Evolutionary conservation across 2,797 vertebrate genomes (phyloP), one percentile per base, ranked within the genome.

Genomic region (Rhinella marina): DNA sequence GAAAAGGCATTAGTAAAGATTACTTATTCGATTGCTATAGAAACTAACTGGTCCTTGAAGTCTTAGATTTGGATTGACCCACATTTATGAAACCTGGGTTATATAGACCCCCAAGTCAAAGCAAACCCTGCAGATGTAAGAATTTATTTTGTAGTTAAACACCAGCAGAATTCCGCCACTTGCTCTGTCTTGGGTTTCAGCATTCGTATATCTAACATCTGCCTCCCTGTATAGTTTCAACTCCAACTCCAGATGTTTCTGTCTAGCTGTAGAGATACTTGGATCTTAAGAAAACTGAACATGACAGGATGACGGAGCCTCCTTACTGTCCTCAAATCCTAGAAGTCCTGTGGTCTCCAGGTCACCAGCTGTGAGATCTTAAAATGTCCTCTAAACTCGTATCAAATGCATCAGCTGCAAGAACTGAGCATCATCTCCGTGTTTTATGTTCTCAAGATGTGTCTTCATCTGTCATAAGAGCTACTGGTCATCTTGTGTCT

Each of bases 301-400:
- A 54, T 56, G 83, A 85, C 77, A 88, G 68, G 17, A 73, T 72
- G 66, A 81, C 32, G 29, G 25, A 48, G 21, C 9, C 52, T 84
- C 59, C 14, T 29, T 68, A 59, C 50, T 84, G 27, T 84, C 52
- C 54, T 48, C 61, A 88, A 52, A 78, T 48, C 78, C 27, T 16
- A 77, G 13, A 56, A 29, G 77, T 80, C 32, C 14, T 19, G 19
- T 23, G 23, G 17, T 76, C 50, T 54, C 10, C 23, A 17, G 25
- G 72, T 56, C 83, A 88, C 83, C 77, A 81, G 82, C 87, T 88
- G 87, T 81, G 66, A 73, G 56, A 84, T 41, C 13, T 41, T 32
- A 75, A 59, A 23, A 50, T 76, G 14, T 54, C 84, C 72, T 57
- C 72, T 21, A 23, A 50, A 56, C 54, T 50, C 17, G 23, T 19